Conservation (phyloP, 2,113 vertebrate genomes). For the Gallinago jamesoni region DNA sequence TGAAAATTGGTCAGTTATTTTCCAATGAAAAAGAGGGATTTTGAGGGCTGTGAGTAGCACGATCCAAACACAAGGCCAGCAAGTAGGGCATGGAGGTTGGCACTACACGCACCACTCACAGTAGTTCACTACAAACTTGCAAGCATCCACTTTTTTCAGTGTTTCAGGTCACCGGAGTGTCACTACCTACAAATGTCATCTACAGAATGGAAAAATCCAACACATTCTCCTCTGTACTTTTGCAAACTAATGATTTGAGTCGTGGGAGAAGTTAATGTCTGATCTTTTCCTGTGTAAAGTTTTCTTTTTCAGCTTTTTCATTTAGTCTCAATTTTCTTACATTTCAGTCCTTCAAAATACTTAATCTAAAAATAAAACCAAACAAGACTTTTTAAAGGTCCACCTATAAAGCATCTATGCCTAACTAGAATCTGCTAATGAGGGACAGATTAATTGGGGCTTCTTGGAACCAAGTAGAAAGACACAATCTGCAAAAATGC, state of each 20-base stretch:
- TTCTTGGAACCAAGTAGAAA: not conserved
- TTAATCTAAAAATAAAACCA: not conserved
- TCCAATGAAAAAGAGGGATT: not conserved
- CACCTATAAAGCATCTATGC: not conserved
- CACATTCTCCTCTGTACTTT: not conserved
- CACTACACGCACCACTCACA: not conserved
- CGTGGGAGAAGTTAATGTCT: not conserved
- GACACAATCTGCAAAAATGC: not conserved
- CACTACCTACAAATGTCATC: not conserved
- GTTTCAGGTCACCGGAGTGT: not conserved
- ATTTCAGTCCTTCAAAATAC: not conserved
- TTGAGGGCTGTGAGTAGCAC: not conserved
- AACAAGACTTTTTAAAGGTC: not conserved
- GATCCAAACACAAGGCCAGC: not conserved
- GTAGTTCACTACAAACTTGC: too few relatives aligned
- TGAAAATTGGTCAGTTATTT: not conserved
- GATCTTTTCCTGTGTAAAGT: accelerated
- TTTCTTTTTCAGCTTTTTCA: not conserved
- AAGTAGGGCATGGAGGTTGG: not conserved
- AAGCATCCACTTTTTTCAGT: not conserved
- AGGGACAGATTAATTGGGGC: not conserved
- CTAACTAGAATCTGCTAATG: not conserved
- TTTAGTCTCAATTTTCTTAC: not conserved
- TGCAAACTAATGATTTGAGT: not conserved
- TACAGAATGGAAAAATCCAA: not conserved